Evolutionary conservation across 2,797 vertebrate species (phyloP), one percentile per base, ranked within the genome.

Genomic region (Diplodus sargus): DNA sequence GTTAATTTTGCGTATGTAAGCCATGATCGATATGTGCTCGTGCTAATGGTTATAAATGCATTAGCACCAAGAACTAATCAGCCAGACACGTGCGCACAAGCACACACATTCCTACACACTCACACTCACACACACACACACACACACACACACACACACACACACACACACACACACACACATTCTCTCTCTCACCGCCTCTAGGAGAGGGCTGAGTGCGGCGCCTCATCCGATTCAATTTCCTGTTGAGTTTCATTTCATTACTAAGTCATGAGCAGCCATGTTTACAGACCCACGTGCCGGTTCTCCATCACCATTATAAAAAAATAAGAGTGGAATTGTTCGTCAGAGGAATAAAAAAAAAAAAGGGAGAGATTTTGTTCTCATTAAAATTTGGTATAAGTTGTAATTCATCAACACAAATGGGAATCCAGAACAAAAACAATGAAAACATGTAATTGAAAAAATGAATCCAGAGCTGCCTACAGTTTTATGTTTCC

Each of bases 1-100:
- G 83, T 90, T 91, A 84, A 93, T 91, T 89, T 85, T 80, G 68
- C 86, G 88, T 86, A 81, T 81, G 88, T 78, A 90, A 84, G 81
- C 79, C 79, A 73, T 93, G 92, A 94, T 93, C 81, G 88, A 95
- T 94, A 88, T 63, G 78, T 77, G 83, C 77, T 75, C 45, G 13
- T 71, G 62, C 72, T 85, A 94, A 94, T 91, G 91, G 88, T 94
- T 93, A 91, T 93, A 94, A 92, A 94, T 91, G 87, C 87, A 91
- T 92, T 91, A 92, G 82, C 65, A 76, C 67, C 76, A 53, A 68
- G 69, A 85, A 53, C 68, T 86, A 87, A 90, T 91, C 79, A 84
- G 20, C 34, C 63, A 74, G 76, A 76, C 74, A 57, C 30, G 6
- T 34, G 30, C 30, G 30, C 73, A 68, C 68, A 52, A 22, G 23